Evolutionary conservation across 2,113 vertebrate species (phyloP).

Genomic region (Onychostruthus taczanowskii): DNA sequence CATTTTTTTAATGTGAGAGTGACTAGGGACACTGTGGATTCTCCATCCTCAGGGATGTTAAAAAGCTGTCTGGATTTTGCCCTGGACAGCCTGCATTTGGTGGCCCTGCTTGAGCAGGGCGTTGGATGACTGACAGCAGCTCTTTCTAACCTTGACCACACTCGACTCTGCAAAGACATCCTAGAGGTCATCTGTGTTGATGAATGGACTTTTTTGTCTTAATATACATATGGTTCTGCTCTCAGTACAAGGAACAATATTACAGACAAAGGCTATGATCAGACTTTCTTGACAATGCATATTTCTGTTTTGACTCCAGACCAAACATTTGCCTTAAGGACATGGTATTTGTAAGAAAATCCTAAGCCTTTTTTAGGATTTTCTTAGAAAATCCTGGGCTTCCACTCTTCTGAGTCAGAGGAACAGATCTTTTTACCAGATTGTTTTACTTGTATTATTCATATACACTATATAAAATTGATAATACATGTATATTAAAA

Average conservation of each 20-base stretch:
- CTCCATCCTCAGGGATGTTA: not conserved
- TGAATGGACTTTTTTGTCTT: not conserved
- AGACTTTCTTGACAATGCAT: not conserved
- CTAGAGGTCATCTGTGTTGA: not conserved
- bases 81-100: not conserved
- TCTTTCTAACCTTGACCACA: not conserved
- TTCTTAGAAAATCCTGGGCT: not conserved
- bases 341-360: not conserved
- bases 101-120: not conserved
- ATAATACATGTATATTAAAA: not conserved
- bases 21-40: not conserved
- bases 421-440: not conserved
- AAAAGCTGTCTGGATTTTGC: not conserved
- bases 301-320: not conserved
- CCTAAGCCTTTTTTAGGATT: not conserved
- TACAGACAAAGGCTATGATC: not conserved
- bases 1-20: not conserved
- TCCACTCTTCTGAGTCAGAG: not conserved
- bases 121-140: not conserved
- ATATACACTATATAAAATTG: not conserved
- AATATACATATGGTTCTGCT: not conserved
- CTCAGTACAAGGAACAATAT: not conserved
- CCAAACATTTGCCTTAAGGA: not conserved
- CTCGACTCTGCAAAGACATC: not conserved
- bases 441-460: not conserved